Base-by-base conservation (phyloP, 2,888 invertebrate genomes). In the Tachina lurida region DNA sequence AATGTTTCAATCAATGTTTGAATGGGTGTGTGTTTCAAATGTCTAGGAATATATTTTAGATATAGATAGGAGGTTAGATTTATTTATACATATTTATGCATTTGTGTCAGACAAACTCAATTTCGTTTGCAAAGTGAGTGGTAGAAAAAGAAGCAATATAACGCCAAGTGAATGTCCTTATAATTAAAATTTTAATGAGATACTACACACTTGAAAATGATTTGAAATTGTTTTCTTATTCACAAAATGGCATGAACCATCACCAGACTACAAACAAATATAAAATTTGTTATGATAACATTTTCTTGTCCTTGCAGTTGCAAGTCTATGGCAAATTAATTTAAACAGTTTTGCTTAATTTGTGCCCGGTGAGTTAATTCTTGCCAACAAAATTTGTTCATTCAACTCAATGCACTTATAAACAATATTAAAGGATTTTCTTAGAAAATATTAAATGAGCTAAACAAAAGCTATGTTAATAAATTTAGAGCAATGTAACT, bases 131-230 rank as follows among this genome's bases (percentile, higher is more conserved):
- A 13, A 49, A 54, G 15, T n/a, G 52, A 47, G 17, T 19, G 17
- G 3, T 19, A 10, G 63, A 22, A 12, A 63, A 12, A 63, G 43
- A 41, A 39, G 22, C 2, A 62, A 22, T 31, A 62, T 43, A 71
- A 22, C 15, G 45, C 4, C 31, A 58, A 41, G 63, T 82, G 63
- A 71, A 76, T 70, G 82, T 63, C 52, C 73, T 74, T 52, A 41
- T 74, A 81, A 81, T 74, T 74, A 81, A 74, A 68, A 60, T 81
- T 80, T 80, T 73, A 80, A 73, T 80, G 56, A 73, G 56, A 56
- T 47, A 39, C 31, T 47, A 39, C 31, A 31, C 31, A 31, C 56
- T 65, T 73, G 15, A 17, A 47, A 45, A 73, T 43, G 17, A 56
- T n/a, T 41, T 49, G 56, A 4, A 19, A 63, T 77, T 47, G 15